phyloP scores from a whole-genome alignment of 2,888 invertebrate genomes.

The Xestoiulus laeticollis region DNA sequence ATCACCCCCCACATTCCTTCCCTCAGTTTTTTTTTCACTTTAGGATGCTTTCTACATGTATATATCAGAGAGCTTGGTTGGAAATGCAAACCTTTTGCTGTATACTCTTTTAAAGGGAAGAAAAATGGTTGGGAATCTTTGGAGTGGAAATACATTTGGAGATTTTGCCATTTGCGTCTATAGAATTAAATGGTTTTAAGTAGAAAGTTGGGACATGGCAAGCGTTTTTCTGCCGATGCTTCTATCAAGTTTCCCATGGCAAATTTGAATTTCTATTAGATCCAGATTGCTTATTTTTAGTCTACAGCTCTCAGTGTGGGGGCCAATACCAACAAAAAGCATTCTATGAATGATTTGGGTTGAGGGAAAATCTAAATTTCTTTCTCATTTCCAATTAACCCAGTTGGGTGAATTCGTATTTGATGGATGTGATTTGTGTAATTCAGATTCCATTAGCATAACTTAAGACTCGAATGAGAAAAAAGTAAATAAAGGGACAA shows the following conservation, averaged over 20 bases:
- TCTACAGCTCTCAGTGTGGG: not conserved
- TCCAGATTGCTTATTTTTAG: not conserved
- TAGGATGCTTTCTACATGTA: not conserved
- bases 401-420: not conserved
- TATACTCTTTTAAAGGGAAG: not conserved
- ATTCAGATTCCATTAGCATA: not conserved
- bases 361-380: not conserved
- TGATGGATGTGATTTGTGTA: not conserved
- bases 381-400: not conserved
- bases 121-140: not conserved
- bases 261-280: conserved; percentile 20
- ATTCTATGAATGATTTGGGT: not conserved
- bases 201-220: conserved; percentile 22
- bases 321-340: not conserved
- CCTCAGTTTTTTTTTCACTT: not conserved
- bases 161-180: not conserved
- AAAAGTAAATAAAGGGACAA: too few species aligned
- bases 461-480: not conserved
- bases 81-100: not conserved
- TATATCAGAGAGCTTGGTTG: not conserved
- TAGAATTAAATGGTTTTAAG: conserved; percentile 12
- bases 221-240: not conserved
- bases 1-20: not conserved
- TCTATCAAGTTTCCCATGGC: not conserved
- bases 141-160: not conserved